These are phyloP conservation scores for Oophaga sylvatica DNA, from an alignment of 2,797 vertebrate genomes.

Conservation along the genomic window DNA sequence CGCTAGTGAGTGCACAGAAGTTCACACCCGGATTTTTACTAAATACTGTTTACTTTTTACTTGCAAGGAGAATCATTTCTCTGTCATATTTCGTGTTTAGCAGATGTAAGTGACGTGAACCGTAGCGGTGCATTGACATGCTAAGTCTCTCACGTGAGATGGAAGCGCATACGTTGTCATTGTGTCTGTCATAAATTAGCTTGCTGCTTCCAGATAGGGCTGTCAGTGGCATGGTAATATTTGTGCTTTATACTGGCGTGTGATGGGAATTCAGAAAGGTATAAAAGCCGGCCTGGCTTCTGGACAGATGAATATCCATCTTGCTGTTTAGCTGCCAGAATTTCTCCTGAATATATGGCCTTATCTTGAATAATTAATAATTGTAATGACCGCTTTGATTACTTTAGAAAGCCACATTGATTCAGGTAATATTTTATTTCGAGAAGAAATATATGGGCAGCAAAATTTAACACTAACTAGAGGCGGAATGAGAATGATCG, in stretches of 20 bases:
- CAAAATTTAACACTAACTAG: background rate
- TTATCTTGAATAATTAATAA: slow-evolving; percentile 44
- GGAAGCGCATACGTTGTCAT: slow-evolving; percentile 53
- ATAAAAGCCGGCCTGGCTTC: slow-evolving; percentile 35
- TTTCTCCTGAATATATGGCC: slow-evolving; percentile 18
- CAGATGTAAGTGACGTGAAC: slow-evolving; percentile 61
- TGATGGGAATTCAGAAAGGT: slow-evolving; percentile 39
- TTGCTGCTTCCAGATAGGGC: slow-evolving; percentile 31
- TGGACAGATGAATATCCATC: slow-evolving; percentile 31
- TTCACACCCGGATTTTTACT: slow-evolving; percentile 19
- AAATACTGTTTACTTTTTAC: slow-evolving; percentile 55
- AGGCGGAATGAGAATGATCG: background rate
- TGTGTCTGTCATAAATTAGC: slow-evolving; percentile 61
- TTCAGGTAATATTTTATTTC: slow-evolving; percentile 6
- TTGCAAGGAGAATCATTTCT: slow-evolving; percentile 40
- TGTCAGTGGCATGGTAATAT: slow-evolving; percentile 52
- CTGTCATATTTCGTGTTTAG: slow-evolving; percentile 57
- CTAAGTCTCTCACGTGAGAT: slow-evolving; percentile 54
- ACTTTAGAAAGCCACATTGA: slow-evolving; percentile 20
- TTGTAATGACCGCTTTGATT: background rate
- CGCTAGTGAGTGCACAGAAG: background rate
- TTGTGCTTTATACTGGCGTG: slow-evolving; percentile 42
- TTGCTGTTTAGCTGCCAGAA: slow-evolving; percentile 28
- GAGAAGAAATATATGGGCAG: background rate
- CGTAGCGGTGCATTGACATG: slow-evolving; percentile 47